Evolutionary conservation across 2,797 vertebrate species (phyloP).

Genomic region (Cyclopterus lumpus): DNA sequence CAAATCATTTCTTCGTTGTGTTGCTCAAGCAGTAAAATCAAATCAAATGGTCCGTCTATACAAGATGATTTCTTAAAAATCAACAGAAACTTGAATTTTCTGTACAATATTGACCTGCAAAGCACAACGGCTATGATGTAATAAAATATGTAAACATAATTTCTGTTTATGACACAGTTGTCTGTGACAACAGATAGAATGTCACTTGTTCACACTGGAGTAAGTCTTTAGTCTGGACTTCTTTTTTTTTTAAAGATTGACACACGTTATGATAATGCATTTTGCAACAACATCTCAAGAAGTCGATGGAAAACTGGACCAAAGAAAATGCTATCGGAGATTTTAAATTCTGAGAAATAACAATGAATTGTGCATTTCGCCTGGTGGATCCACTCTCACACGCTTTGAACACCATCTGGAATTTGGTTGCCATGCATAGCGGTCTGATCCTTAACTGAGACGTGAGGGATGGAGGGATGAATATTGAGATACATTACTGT

Average conservation of each 20-base stretch:
- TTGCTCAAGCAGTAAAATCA: slow-evolving; percentile 71
- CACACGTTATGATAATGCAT: slow-evolving; percentile 53
- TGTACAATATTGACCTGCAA: slow-evolving; percentile 82
- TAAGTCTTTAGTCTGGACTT: slow-evolving; percentile 53
- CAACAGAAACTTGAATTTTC: slow-evolving; percentile 72
- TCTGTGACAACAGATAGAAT: slow-evolving; percentile 80
- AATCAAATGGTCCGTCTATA: slow-evolving; percentile 68
- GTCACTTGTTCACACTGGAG: slow-evolving; percentile 68
- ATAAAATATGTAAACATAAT: slow-evolving; percentile 86
- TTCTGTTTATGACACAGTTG: slow-evolving; percentile 82
- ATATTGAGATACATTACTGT: slow-evolving; percentile 55
- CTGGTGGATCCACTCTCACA: slow-evolving; percentile 54
- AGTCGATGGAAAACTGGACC: slow-evolving; percentile 31
- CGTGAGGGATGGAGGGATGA: slow-evolving; percentile 36
- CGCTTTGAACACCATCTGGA: slow-evolving; percentile 51
- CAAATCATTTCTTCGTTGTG: slow-evolving; percentile 52
- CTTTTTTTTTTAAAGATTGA: slow-evolving; percentile 57
- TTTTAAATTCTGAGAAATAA: slow-evolving; percentile 51
- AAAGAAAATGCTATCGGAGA: slow-evolving; percentile 40
- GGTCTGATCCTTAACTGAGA: slow-evolving; percentile 60
- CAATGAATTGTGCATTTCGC: slow-evolving; percentile 51
- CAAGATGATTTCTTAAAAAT: slow-evolving; percentile 59
- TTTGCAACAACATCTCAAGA: slow-evolving; percentile 56
- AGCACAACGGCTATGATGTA: slow-evolving; percentile 81
- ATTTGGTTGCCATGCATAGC: slow-evolving; percentile 67